Conservation (phyloP, 2,797 vertebrate genomes). For the Astyanax mexicanus region DNA sequence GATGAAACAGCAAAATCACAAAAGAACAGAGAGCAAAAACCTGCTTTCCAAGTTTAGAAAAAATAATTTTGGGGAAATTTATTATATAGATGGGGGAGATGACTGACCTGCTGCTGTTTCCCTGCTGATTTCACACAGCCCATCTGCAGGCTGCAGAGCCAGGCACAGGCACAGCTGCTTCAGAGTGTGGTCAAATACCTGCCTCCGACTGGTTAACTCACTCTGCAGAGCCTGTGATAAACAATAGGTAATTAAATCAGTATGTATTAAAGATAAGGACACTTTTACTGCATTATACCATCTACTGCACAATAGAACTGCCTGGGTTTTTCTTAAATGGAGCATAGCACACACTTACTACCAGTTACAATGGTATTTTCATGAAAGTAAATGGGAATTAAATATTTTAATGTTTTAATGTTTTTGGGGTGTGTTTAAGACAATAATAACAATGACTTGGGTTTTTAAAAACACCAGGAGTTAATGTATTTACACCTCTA, state of each 20-base stretch:
- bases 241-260: constrained; percentile 13
- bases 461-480: too few relatives aligned
- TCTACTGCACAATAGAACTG: too few relatives aligned
- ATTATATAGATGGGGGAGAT: too few relatives aligned
- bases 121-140: constrained; percentile 15
- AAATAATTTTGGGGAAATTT: not conserved
- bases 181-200: constrained; percentile 27
- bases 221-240: constrained; percentile 26
- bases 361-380: too few relatives aligned
- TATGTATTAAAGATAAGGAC: not conserved
- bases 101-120: constrained; percentile 43
- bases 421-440: too few relatives aligned
- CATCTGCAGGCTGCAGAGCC: constrained; percentile 13
- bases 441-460: too few relatives aligned
- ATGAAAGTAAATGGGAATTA: too few relatives aligned
- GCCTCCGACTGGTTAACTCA: constrained; percentile 23
- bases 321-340: too few relatives aligned
- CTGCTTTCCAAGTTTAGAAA: not conserved
- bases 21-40: not conserved
- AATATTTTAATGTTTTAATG: too few relatives aligned
- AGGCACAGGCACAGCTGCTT: constrained; percentile 31
- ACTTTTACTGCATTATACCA: not conserved
- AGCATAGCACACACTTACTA: too few relatives aligned
- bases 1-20: not conserved
- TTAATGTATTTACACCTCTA: too few relatives aligned